Conservation (phyloP, 2,888 invertebrate genomes). For the Hermaeophaga mercurialis region DNA sequence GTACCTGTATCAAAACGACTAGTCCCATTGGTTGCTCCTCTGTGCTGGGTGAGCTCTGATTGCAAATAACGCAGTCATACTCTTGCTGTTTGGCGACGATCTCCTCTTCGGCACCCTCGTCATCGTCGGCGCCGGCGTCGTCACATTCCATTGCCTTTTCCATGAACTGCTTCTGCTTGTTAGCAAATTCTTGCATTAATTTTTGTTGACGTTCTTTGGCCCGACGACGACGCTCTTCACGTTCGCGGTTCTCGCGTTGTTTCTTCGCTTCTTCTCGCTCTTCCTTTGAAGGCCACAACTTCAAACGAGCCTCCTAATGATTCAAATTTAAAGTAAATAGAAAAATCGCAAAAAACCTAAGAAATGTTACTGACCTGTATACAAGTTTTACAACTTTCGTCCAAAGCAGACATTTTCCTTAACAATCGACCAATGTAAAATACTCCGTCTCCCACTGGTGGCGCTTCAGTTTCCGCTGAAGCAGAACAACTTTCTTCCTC, state of each 20-base stretch:
- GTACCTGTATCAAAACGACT: conserved; percentile 78
- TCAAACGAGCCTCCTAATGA: conserved; percentile 67
- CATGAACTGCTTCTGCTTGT: conserved; percentile 90
- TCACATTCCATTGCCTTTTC: conserved; percentile 73
- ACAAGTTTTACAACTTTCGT: conserved; percentile 70
- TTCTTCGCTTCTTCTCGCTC: conserved; percentile 79
- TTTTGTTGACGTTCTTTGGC: conserved; percentile 90
- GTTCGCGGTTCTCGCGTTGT: conserved; percentile 70
- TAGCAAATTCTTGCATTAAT: conserved; percentile 91
- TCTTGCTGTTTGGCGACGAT: conserved; percentile 64
- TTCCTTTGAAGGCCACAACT: conserved; percentile 82
- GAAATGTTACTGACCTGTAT: conserved; percentile 58
- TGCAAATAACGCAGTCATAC: conserved; percentile 96
- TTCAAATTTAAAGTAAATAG: conserved; percentile 8
- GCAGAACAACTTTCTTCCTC: conserved; percentile 52
- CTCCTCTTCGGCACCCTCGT: conserved; percentile 68
- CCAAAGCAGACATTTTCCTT: conserved; percentile 73
- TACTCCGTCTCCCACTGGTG: conserved; percentile 81
- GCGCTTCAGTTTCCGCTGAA: conserved; percentile 32
- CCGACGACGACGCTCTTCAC: conserved; percentile 80
- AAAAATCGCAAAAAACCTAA: too few relatives aligned
- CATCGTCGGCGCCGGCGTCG: conserved; percentile 56
- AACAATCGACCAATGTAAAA: conserved; percentile 83
- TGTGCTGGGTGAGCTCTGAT: conserved; percentile 78
- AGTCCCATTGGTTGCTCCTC: conserved; percentile 85